These are phyloP conservation scores for Neoarius graeffei DNA, from an alignment of 2,113 vertebrate genomes.

Conservation along the genomic window DNA sequence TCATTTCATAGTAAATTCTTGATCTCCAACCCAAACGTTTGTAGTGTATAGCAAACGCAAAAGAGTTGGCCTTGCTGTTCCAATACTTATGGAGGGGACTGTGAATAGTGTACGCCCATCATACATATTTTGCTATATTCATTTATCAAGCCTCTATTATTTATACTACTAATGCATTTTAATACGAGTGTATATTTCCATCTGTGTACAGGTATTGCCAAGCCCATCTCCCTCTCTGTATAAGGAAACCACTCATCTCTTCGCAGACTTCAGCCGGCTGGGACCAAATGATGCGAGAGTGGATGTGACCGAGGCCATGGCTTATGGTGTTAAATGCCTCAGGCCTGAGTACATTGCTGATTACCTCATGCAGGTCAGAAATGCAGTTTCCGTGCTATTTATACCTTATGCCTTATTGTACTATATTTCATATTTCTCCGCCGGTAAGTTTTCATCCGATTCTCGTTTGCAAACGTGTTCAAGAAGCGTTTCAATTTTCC, in stretches of 20 bases:
- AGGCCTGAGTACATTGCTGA: constrained; percentile 96
- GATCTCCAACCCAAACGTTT: no score
- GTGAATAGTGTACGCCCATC: not conserved
- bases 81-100: no score
- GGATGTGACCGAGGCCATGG: constrained; percentile 77
- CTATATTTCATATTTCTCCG: not conserved
- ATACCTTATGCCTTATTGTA: not conserved
- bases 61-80: no score
- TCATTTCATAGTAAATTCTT: no score
- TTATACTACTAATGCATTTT: not conserved
- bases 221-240: constrained; percentile 77
- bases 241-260: constrained; percentile 87
- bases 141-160: not conserved
- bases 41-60: no score
- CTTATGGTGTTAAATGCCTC: constrained; percentile 83
- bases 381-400: not conserved
- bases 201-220: constrained; percentile 78
- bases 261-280: constrained; percentile 88
- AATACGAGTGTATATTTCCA: not conserved
- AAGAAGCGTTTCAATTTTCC: not conserved
- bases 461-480: not conserved
- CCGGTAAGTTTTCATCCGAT: not conserved
- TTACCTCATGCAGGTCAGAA: constrained; percentile 89
- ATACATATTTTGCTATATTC: not conserved
- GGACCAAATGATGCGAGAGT: constrained; percentile 81